A percentile compares a stretch with the other conserved stretches of the same genome.
phyloP scores from a whole-genome alignment of 2,797 vertebrate species.

The Danio kyathit region DNA sequence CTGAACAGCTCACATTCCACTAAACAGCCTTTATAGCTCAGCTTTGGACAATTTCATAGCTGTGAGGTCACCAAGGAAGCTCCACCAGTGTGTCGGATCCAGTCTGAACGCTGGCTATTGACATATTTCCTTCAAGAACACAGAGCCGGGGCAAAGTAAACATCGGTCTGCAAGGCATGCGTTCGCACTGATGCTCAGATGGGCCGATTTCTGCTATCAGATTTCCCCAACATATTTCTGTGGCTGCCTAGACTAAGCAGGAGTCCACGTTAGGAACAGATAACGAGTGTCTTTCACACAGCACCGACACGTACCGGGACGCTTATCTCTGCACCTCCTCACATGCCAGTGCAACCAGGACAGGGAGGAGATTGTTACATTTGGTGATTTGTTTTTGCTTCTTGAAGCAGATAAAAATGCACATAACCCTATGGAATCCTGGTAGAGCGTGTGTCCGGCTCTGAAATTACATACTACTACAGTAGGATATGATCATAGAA shows the following conservation, averaged over 20 bases:
- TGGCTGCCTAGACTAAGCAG: slow-evolving; percentile 88
- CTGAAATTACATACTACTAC: slow-evolving; percentile 9
- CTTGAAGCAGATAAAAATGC: slow-evolving; percentile 76
- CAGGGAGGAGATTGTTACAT: slow-evolving; percentile 87
- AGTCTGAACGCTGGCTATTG: slow-evolving; percentile 67
- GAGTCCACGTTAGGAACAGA: slow-evolving; percentile 85
- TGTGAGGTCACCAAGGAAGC: slow-evolving; percentile 50
- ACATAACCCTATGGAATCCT: slow-evolving; percentile 40
- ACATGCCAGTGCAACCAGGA: slow-evolving; percentile 85
- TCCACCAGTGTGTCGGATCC: slow-evolving; percentile 41
- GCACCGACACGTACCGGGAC: slow-evolving; percentile 85
- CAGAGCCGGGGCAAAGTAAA: slow-evolving; percentile 78
- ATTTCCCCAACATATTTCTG: slow-evolving; percentile 84
- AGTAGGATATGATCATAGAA: no score
- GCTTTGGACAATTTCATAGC: slow-evolving; percentile 12
- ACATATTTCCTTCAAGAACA: slow-evolving; percentile 80
- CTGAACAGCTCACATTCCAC: slow-evolving; percentile 32
- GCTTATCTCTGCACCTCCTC: slow-evolving; percentile 85
- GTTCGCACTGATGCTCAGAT: slow-evolving; percentile 82
- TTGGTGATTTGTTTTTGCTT: slow-evolving; percentile 83
- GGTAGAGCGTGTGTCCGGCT: slow-evolving; percentile 46
- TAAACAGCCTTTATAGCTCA: slow-evolving; percentile 22
- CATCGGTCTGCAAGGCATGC: slow-evolving; percentile 78
- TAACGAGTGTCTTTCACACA: slow-evolving; percentile 89
- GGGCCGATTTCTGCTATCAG: slow-evolving; percentile 79